phyloP scores from a whole-genome alignment of 2,797 vertebrate species.

The Megaceryle alcyon region DNA sequence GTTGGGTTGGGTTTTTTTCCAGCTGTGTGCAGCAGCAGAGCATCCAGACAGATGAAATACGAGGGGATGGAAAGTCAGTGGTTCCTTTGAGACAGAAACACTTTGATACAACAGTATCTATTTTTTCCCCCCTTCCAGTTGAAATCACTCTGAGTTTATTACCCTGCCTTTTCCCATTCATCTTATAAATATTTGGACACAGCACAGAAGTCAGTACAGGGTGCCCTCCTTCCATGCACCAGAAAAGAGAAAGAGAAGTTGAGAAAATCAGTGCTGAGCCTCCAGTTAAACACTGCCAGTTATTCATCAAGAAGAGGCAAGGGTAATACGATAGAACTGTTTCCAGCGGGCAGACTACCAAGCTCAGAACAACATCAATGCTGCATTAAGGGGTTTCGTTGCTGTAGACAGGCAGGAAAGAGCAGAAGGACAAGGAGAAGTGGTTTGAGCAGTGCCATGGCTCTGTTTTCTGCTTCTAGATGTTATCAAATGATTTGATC shows the following conservation, averaged over 20 bases:
- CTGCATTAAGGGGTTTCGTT: slow-evolving; percentile 40
- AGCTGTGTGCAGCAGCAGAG: background rate
- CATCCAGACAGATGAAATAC: background rate
- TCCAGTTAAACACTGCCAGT: background rate
- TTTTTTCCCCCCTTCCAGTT: background rate
- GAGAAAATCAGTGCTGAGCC: background rate
- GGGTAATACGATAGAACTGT: slow-evolving; percentile 7
- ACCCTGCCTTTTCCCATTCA: background rate
- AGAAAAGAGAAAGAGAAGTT: background rate
- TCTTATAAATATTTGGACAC: background rate
- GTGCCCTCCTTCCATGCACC: background rate
- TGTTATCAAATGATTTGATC: background rate
- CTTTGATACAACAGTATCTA: background rate
- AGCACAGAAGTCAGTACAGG: background rate
- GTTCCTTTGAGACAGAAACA: background rate
- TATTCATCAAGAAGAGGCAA: background rate
- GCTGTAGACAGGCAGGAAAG: background rate
- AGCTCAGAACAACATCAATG: slow-evolving; percentile 5
- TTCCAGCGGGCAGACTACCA: slow-evolving; percentile 12
- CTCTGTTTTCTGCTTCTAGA: background rate
- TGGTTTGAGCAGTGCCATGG: background rate
- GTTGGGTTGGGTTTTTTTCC: background rate
- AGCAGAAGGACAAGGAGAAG: background rate
- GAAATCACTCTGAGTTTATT: background rate
- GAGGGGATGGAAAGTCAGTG: background rate